These are phyloP conservation scores for Centroberyx gerrardi DNA, from an alignment of 2,797 vertebrate genomes.

Conservation along the genomic window DNA sequence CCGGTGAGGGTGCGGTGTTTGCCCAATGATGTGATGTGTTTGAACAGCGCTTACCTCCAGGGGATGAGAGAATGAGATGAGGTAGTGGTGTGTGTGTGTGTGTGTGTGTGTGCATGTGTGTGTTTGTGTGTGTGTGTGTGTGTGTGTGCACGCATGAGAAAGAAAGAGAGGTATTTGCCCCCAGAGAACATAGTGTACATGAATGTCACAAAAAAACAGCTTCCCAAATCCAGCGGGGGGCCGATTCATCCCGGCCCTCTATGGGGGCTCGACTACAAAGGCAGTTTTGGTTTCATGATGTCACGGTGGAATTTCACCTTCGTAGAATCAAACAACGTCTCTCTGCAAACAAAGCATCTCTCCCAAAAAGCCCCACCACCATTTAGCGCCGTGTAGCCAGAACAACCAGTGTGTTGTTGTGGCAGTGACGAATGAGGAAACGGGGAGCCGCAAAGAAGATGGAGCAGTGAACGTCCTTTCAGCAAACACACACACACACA, in stretches of 20 bases:
- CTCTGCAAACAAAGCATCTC: conserved; percentile 38
- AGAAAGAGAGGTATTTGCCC: conserved; percentile 51
- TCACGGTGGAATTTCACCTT: conserved; percentile 71
- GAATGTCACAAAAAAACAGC: conserved; percentile 28
- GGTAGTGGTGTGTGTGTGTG: conserved; percentile 34
- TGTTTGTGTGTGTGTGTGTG: conserved; percentile 29
- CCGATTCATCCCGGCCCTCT: conserved; percentile 22
- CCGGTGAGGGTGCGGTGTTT: conserved; percentile 63
- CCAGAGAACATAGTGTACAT: conserved; percentile 49
- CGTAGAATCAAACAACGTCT: conserved; percentile 39
- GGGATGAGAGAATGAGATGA: conserved; percentile 57
- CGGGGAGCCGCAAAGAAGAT: conserved; percentile 4
- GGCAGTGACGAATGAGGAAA: conserved; percentile 16
- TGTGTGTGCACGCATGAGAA: background rate
- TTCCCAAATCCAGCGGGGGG: conserved; percentile 42
- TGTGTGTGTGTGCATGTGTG: conserved; percentile 27
- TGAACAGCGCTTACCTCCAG: conserved; percentile 68
- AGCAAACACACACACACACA: conserved; percentile 10
- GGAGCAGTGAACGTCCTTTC: conserved; percentile 22
- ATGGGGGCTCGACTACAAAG: conserved; percentile 53
- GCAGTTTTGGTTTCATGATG: conserved; percentile 77
- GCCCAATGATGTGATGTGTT: conserved; percentile 76
- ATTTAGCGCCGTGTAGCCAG: conserved; percentile 6
- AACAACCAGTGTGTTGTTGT: conserved; percentile 26
- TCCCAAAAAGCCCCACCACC: conserved; percentile 4